A percentile compares a stretch with the other conserved stretches of the same genome.
Evolutionary conservation across 2,888 invertebrate species (phyloP).

Genomic region (Eupithecia abbreviata): DNA sequence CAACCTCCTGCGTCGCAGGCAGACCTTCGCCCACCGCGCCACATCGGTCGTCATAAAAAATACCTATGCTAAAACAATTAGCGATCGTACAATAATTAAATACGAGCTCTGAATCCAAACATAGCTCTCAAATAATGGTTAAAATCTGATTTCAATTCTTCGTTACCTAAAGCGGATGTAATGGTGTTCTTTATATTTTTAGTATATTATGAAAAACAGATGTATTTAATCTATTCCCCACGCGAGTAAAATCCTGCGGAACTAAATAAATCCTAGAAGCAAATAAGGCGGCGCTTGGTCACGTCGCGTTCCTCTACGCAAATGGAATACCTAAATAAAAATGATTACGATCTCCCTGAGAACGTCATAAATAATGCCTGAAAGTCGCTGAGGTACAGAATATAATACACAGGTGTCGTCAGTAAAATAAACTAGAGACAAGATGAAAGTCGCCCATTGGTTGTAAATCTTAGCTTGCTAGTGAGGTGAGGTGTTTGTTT

Average conservation of each 20-base stretch:
- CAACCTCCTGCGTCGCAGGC: too few species aligned
- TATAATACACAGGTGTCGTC: neutral
- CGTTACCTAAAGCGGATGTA: neutral
- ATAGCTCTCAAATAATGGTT: neutral
- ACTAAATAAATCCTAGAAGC: conserved; percentile 1
- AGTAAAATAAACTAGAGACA: too few species aligned
- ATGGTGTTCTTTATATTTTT: neutral
- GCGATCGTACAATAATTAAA: too few species aligned
- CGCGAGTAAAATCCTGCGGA: neutral
- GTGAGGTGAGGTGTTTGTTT: too few species aligned
- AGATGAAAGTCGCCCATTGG: too few species aligned
- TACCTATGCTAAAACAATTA: too few species aligned
- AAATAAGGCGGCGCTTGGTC: neutral
- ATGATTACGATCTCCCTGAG: conserved; percentile 5
- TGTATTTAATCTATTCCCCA: neutral
- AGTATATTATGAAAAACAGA: neutral
- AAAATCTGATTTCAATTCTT: neutral
- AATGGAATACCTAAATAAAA: conserved; percentile 26
- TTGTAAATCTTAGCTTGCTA: too few species aligned
- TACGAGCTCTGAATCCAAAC: too few species aligned
- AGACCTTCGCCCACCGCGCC: too few species aligned
- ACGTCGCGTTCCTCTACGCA: conserved; percentile 6
- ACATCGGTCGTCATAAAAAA: too few species aligned
- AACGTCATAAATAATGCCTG: conserved; percentile 17
- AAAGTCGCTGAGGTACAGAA: neutral